Evolutionary conservation across 2,888 invertebrate genomes (phyloP).

Genomic region (Meteorus colon): DNA sequence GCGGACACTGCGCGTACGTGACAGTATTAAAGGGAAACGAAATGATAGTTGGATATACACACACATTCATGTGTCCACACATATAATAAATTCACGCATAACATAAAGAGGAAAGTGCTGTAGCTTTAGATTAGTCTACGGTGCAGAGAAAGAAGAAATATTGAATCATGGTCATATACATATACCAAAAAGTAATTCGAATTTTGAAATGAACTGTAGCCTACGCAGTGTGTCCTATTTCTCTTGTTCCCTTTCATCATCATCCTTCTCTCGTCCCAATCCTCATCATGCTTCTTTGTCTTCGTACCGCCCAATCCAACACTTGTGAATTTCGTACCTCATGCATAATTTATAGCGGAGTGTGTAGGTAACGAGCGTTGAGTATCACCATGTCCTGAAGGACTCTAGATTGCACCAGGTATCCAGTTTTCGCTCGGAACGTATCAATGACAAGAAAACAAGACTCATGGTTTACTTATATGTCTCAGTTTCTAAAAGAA

Average conservation of each 20-base stretch:
- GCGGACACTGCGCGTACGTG: not conserved
- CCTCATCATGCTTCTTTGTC: not conserved
- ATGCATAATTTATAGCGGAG: conserved; percentile 36
- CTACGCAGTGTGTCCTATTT: not conserved
- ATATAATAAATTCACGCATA: not conserved
- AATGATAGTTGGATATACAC: not conserved
- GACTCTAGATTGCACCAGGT: conserved; percentile 27
- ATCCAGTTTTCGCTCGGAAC: conserved; percentile 19
- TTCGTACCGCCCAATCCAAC: conserved; percentile 21
- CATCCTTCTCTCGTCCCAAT: conserved; percentile 20
- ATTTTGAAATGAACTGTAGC: not conserved
- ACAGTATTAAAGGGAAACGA: not conserved
- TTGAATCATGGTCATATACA: not conserved
- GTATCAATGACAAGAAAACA: not conserved
- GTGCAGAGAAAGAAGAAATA: not conserved
- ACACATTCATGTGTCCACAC: not conserved
- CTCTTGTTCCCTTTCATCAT: conserved; percentile 22
- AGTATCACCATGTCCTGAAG: conserved; percentile 30
- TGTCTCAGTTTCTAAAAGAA: not conserved
- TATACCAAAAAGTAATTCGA: not conserved
- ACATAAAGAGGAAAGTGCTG: not conserved
- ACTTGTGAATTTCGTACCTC: conserved; percentile 36
- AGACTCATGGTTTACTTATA: not conserved
- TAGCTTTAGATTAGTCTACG: not conserved
- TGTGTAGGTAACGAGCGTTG: conserved; percentile 37